Percentiles rank a stretch among this genome's conserved stretches.
Evolutionary conservation across 2,113 vertebrate species (phyloP).

Genomic region (Alouatta palliata): DNA sequence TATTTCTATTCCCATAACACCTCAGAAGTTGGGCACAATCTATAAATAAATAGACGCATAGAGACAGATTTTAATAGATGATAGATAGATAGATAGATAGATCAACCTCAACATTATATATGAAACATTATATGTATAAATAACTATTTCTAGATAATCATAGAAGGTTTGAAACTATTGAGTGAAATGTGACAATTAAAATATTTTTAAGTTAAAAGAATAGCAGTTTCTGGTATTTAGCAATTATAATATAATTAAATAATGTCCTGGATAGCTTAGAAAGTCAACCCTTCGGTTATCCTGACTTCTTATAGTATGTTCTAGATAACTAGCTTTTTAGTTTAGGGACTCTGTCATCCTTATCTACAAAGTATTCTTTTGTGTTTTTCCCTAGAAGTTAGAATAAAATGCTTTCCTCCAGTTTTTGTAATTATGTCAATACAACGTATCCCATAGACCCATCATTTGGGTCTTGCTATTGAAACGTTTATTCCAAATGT

Average conservation of each 20-base stretch:
- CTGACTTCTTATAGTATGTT: neutral
- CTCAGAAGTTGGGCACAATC: neutral
- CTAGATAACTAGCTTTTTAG: neutral
- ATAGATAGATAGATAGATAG: neutral
- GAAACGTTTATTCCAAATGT: neutral
- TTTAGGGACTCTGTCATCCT: neutral
- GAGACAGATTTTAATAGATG: neutral
- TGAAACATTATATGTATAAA: neutral
- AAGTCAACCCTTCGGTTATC: neutral
- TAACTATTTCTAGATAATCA: neutral
- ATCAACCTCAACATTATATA: neutral
- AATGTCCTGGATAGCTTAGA: neutral
- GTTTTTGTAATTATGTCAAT: neutral
- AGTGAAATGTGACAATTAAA: neutral
- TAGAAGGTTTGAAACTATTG: neutral
- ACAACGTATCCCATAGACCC: neutral
- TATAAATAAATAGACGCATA: neutral
- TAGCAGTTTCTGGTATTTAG: neutral
- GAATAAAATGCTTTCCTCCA: neutral
- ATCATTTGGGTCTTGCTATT: neutral
- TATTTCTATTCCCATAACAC: neutral
- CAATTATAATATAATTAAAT: neutral
- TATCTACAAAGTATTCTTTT: neutral
- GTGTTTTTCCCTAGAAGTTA: neutral
- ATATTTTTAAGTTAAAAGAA: neutral